These are phyloP conservation scores for Drosophila nigricruria DNA, from an alignment of 2,888 invertebrate genomes.

Conservation along the genomic window DNA sequence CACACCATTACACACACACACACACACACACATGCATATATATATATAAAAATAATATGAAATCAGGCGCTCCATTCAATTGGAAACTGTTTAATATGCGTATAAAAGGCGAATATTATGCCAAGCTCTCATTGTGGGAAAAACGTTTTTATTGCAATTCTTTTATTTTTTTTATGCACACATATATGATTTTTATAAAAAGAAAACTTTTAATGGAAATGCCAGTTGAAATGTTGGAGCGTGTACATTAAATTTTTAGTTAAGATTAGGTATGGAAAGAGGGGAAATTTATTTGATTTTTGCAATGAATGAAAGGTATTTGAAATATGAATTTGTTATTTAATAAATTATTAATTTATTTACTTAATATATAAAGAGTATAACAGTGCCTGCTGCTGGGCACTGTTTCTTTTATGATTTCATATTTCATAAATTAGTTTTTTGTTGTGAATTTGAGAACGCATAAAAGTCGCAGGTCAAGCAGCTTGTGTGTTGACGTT, in stretches of 20 bases:
- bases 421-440: not conserved
- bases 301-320: not conserved
- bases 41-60: conserved; percentile 53
- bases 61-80: conserved; percentile 73
- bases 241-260: conserved; percentile 9
- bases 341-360: not conserved
- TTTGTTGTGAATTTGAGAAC: not conserved
- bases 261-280: not conserved
- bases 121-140: conserved; percentile 33
- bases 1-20: conserved; percentile 16
- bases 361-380: not conserved
- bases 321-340: not conserved
- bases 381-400: too few species aligned
- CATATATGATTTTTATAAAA: not conserved
- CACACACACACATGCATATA: not conserved
- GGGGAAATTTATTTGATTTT: not conserved
- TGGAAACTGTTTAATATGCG: conserved; percentile 76
- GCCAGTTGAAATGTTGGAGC: conserved; percentile 2
- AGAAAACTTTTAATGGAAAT: conserved; percentile 2
- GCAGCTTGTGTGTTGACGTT: not conserved
- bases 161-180: not conserved
- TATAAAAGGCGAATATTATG: conserved; percentile 66
- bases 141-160: conserved; percentile 33
- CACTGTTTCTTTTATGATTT: not conserved
- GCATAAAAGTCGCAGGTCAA: not conserved